Evolutionary conservation across 2,888 invertebrate genomes (phyloP), one percentile per base, ranked within the genome.

Genomic region (Cetonia aurata): DNA sequence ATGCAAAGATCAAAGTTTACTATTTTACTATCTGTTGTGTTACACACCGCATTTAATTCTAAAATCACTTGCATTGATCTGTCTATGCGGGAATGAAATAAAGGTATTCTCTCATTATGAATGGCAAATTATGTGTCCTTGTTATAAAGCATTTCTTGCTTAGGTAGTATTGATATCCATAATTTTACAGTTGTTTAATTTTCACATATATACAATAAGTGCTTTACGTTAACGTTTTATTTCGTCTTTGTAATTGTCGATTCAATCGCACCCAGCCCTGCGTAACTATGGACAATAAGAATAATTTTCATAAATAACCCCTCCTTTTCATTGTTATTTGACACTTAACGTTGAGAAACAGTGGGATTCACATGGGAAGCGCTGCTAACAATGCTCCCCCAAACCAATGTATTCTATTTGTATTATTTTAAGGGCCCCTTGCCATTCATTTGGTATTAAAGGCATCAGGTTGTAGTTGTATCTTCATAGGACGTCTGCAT

Each of bases 261-360:
- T 46, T 46, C 73, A 67, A 69, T 44, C 55, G 60, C 60, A 70
- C 13, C 68, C 70, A 60, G 56, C 67, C 67, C 68, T 65, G 44
- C 56, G 57, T 50, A 60, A 67, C 70, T 69, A 46, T 71, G 71
- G 70, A 74, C 73, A 74, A 74, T 73, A 73, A 73, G 62, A 67
- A 68, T 67, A 69, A 74, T 74, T 74, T 73, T 73, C 73, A 73
- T 74, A 74, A 74, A 74, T 72, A 74, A 73, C 73, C 74, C 70
- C 74, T 73, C 74, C 74, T 71, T 71, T 69, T 71, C 72, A 74
- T 74, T 74, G 74, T 74, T 73, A 65, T 71, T 73, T 73, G 73
- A 73, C 73, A 71, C 72, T 62, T 71, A 71, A 69, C 69, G 69
- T 73, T 72, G 62, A 72, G 59, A 69, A 74, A 71, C 71, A 69